Percentiles rank a stretch among this genome's conserved stretches.
Conservation (phyloP, 2,113 vertebrate genomes). For the Jacana jacana region DNA sequence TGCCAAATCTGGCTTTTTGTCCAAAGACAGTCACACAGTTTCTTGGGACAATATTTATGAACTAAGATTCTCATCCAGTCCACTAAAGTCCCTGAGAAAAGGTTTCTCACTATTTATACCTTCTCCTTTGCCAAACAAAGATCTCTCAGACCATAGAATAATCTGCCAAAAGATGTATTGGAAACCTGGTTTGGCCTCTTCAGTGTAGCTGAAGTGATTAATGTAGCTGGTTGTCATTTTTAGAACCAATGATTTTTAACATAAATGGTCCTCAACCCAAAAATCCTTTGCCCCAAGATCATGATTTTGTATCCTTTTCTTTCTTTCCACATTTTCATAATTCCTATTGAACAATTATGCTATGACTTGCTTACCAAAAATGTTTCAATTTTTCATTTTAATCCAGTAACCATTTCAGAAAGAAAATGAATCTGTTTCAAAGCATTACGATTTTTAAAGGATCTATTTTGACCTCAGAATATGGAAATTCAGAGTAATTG, state of each 20-base stretch:
- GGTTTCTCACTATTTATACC: not conserved
- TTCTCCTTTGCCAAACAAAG: not conserved
- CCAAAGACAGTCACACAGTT: not conserved
- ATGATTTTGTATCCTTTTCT: not conserved
- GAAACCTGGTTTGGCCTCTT: not conserved
- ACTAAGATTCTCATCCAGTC: not conserved
- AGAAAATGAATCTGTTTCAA: conserved; percentile 26
- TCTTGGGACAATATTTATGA: conserved; percentile 14
- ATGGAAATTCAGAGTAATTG: conserved; percentile 61
- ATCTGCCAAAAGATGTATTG: not conserved
- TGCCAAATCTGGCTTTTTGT: not conserved
- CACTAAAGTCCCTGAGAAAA: not conserved
- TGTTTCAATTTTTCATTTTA: conserved; percentile 25
- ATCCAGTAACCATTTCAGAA: conserved; percentile 31
- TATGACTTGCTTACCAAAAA: not conserved
- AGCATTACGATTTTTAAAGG: conserved; percentile 2
- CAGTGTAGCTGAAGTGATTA: not conserved
- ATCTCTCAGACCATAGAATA: not conserved
- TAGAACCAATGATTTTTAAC: conserved; percentile 5
- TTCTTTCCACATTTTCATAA: not conserved
- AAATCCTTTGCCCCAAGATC: not conserved
- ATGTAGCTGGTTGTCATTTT: not conserved
- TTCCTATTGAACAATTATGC: not conserved
- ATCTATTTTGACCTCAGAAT: conserved; percentile 61
- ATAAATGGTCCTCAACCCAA: not conserved